A percentile compares a stretch with the other conserved stretches of the same genome.
phyloP scores from a whole-genome alignment of 2,888 invertebrate species.

The Chaetoderma sp. region DNA sequence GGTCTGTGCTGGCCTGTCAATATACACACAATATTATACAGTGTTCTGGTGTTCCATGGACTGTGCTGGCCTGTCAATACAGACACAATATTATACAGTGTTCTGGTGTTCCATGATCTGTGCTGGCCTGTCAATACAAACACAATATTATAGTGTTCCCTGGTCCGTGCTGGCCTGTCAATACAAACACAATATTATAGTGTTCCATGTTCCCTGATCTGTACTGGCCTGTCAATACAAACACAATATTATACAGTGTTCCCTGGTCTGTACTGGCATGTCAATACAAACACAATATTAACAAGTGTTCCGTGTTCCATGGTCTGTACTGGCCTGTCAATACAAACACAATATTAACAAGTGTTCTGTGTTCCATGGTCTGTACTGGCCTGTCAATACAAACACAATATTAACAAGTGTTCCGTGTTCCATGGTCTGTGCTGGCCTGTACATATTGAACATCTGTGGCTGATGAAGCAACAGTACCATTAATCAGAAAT shows the following conservation, averaged over 20 bases:
- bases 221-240: no score
- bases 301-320: slow-evolving; percentile 68
- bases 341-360: slow-evolving; percentile 18
- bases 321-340: slow-evolving; percentile 73
- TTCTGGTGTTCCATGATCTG: slow-evolving; percentile 72
- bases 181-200: no score
- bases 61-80: no score
- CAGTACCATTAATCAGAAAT: no score
- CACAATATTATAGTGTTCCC: neutral
- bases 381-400: slow-evolving; percentile 71
- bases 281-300: slow-evolving; percentile 29
- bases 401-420: slow-evolving; percentile 16
- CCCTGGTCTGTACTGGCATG: slow-evolving; percentile 74
- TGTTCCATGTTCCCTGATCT: neutral
- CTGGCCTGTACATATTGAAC: no score
- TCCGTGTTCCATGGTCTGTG: neutral
- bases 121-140: slow-evolving; percentile 70
- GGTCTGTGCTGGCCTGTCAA: no score
- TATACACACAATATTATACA: slow-evolving; percentile 75
- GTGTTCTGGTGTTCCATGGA: slow-evolving; percentile 42
- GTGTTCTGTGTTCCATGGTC: neutral
- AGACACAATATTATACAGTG: slow-evolving; percentile 81
- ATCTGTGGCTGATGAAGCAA: no score
- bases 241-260: slow-evolving; percentile 80
- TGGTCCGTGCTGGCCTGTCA: no score